Base-by-base conservation (phyloP, 92 coral and sea anemone species). In the Blastomussa wellsi region DNA sequence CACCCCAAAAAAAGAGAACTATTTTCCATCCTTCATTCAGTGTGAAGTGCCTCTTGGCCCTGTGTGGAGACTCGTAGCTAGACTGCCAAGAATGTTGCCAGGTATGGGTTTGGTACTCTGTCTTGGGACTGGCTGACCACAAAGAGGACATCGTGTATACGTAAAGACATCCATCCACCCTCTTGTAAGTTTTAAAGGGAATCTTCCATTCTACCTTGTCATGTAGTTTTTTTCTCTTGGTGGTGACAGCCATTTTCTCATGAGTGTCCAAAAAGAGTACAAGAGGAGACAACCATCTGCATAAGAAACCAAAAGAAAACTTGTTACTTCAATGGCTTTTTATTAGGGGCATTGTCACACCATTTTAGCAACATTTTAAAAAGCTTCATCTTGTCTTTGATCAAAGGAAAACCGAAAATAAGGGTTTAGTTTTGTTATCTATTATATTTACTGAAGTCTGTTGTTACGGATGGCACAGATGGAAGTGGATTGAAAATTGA, bases 151-250 rank as follows among this genome's bases (percentile, higher is more conserved):
- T 59, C 16, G 2, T 7, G 57, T 55, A 55, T n/a, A n/a, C n/a
- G n/a, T n/a, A n/a, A n/a, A n/a, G n/a, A n/a, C n/a, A n/a, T n/a
- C n/a, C n/a, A n/a, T n/a, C n/a, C n/a, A n/a, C n/a, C n/a, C n/a
- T n/a, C n/a, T n/a, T n/a, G n/a, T n/a, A n/a, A n/a, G n/a, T n/a
- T n/a, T n/a, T n/a, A n/a, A n/a, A n/a, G n/a, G n/a, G n/a, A n/a
- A n/a, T n/a, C n/a, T n/a, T n/a, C n/a, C n/a, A n/a, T n/a, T n/a
- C 41, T 84, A 96, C 98, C 96, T 96, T 94, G 87, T 95, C 98
- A 83, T 94, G 98, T 33, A 81, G 88, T 57, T 90, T 80, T 88
- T 93, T 96, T 67, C 95, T 86, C 77, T 81, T 93, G 42, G 93
- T 90, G 2, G 97, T 92, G 69, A 95, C 92, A 12, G 95, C 98